These are phyloP conservation scores for Euproctis similis DNA, from an alignment of 2,888 invertebrate genomes.

Conservation along the genomic window DNA sequence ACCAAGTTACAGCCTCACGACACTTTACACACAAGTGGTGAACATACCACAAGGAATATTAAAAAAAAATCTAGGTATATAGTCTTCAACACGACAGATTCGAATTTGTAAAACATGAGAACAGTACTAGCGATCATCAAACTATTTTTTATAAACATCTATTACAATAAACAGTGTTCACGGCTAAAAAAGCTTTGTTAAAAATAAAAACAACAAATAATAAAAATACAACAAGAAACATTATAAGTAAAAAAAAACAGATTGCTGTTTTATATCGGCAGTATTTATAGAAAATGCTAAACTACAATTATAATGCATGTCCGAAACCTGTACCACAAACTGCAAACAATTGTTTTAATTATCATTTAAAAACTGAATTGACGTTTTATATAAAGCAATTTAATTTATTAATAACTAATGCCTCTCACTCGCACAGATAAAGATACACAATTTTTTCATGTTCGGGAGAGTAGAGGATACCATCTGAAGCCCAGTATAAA, in stretches of 20 bases:
- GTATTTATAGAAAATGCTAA: slow-evolving; percentile 38
- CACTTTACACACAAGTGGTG: too few species aligned
- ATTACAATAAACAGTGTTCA: slow-evolving; percentile 36
- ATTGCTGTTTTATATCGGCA: slow-evolving; percentile 47
- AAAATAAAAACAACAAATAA: slow-evolving; percentile 37
- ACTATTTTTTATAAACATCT: slow-evolving; percentile 27
- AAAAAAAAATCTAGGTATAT: slow-evolving; percentile 57
- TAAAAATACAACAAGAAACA: slow-evolving; percentile 56
- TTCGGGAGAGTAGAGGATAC: too few species aligned
- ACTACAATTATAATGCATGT: too few species aligned
- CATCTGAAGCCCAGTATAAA: too few species aligned
- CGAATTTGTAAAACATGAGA: slow-evolving; percentile 54
- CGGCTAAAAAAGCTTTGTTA: slow-evolving; percentile 57
- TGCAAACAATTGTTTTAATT: too few species aligned
- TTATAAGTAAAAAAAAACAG: slow-evolving; percentile 49
- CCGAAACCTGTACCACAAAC: too few species aligned
- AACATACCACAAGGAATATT: slow-evolving; percentile 56
- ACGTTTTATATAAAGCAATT: too few species aligned
- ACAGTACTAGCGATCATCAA: slow-evolving; percentile 60
- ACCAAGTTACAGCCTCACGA: too few species aligned
- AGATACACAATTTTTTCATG: too few species aligned
- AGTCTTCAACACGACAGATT: slow-evolving; percentile 55
- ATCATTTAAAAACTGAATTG: too few species aligned
- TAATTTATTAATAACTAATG: too few species aligned
- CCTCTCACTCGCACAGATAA: too few species aligned